A percentile compares a stretch with the other conserved stretches of the same genome.
phyloP scores from a whole-genome alignment of 2,888 invertebrate genomes.

The Pseudococcus longispinus region DNA sequence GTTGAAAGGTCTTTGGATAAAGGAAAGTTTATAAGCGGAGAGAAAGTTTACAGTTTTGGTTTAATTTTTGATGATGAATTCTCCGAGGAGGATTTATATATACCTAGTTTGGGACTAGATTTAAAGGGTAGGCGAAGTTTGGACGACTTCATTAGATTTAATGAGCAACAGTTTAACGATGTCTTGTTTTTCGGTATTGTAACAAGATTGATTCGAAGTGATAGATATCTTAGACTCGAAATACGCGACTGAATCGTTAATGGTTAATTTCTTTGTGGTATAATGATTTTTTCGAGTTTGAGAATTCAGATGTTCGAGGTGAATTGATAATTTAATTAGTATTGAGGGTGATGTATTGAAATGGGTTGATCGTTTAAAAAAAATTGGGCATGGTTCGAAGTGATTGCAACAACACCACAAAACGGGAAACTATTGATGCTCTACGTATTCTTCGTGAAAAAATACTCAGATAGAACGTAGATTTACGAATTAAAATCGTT shows the following conservation, averaged over 20 bases:
- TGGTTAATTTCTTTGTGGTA: background rate
- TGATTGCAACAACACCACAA: too few species aligned
- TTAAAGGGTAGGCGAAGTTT: background rate
- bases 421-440: too few species aligned
- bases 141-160: background rate
- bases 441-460: too few species aligned
- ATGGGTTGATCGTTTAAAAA: too few species aligned
- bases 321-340: background rate
- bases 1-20: background rate
- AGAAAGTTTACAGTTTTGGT: background rate
- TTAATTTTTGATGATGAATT: background rate
- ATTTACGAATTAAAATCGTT: too few species aligned
- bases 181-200: background rate
- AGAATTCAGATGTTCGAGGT: background rate
- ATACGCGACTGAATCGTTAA: background rate
- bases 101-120: background rate
- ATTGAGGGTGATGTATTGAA: too few species aligned
- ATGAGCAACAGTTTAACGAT: slow-evolving; percentile 6
- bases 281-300: background rate
- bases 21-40: background rate
- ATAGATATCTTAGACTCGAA: background rate
- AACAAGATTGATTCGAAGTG: background rate
- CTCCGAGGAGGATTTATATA: background rate
- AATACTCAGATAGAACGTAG: too few species aligned
- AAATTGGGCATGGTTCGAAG: too few species aligned